Evolutionary conservation across 2,888 invertebrate genomes (phyloP), one percentile per base, ranked within the genome.

Genomic region (Drosophila mayaguana): DNA sequence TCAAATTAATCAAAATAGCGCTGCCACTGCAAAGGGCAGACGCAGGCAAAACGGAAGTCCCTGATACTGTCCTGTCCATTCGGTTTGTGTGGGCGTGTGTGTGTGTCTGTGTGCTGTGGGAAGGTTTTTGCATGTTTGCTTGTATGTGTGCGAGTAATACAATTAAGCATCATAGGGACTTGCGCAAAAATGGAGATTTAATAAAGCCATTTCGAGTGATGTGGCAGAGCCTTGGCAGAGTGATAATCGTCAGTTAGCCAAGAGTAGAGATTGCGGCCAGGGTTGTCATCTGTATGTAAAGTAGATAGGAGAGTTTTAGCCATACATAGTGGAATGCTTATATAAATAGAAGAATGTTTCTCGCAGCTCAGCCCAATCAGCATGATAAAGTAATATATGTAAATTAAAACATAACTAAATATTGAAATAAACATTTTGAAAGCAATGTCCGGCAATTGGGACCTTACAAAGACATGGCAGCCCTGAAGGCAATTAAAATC

Each of bases 1-100:
- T 91, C 91, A 85, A 90, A 91, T 90, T 90, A 91, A 87, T 89
- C 87, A 89, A 84, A 86, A 80, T 80, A 75, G 66, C 79, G 75
- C 79, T 80, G 70, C 62, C 78, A 72, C 79, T 80, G 72, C 62
- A 59, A 48, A 61, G 59, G 63, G 59, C 70, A 76, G 68, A 64
- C 66, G 55, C 68, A 55, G 53, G 67, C 78, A 22, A 72, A 74
- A 48, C 88, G 83, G 83, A 83, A 77, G 73, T 67, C 61, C 62
- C 64, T 75, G 69, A 63, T 67, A 65, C 72, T 78, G 55, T 36
- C 70, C 20, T 40, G 18, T 53, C 22, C 38, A 5, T 11, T 50
- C 28, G n/a, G n/a, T n/a, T 40, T 54, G 18, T 45, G 6, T 55
- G 2, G 60, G 20, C 61, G 18, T 56, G 40, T 55, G 51, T 61